A percentile compares a stretch with the other conserved stretches of the same genome.
phyloP scores from a whole-genome alignment of 1,140 invertebrate species.

The Hermetia illucens region DNA sequence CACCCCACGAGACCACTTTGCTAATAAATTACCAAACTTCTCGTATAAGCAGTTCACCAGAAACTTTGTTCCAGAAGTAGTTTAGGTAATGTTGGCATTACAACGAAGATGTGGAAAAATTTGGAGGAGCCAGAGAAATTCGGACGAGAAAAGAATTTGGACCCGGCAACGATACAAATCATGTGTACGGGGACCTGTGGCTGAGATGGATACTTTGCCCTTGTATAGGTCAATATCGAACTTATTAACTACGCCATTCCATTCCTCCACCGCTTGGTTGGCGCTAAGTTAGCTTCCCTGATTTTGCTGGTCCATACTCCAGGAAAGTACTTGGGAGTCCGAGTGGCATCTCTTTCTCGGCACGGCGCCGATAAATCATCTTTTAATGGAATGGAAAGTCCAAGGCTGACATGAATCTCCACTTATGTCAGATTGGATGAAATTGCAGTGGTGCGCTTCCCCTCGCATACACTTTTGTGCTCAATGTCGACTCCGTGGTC shows the following conservation, averaged over 20 bases:
- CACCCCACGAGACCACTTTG: background rate
- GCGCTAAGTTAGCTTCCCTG: background rate
- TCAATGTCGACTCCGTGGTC: too few relatives aligned
- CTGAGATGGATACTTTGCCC: too few relatives aligned
- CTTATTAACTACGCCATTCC: too few relatives aligned
- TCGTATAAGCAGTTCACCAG: background rate
- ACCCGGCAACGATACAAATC: too few relatives aligned
- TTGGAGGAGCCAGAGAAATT: background rate
- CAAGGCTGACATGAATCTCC: background rate
- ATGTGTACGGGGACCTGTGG: too few relatives aligned
- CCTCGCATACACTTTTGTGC: too few relatives aligned
- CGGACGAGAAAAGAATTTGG: too few relatives aligned
- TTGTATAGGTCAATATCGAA: too few relatives aligned
- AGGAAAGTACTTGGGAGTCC: too few relatives aligned
- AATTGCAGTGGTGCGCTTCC: background rate
- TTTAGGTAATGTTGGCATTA: background rate
- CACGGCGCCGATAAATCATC: background rate
- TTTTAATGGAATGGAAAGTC: background rate
- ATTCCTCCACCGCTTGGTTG: background rate
- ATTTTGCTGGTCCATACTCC: background rate
- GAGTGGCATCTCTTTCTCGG: too few relatives aligned
- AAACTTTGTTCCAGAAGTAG: background rate
- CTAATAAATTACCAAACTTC: background rate
- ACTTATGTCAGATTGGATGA: conserved; percentile 1
- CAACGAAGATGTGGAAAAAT: background rate